Base-by-base conservation (phyloP, 2,113 vertebrate species). In the Sarotherodon lohbergeri region DNA sequence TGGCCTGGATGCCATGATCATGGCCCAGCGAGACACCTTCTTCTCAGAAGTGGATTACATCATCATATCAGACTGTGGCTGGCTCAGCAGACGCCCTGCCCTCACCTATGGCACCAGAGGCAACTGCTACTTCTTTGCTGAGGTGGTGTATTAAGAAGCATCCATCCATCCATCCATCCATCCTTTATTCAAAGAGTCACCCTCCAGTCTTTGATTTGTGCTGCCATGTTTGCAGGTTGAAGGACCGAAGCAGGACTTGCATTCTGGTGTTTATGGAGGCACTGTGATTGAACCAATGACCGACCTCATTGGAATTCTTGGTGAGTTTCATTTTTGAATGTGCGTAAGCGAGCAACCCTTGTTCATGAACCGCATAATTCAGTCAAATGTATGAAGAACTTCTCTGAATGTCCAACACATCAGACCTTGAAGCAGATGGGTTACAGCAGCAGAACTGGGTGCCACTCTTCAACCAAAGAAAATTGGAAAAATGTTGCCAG, bases 31-130 rank as follows among this genome's bases (percentile, higher is more conserved):
- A n/a, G 94, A 97, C 86, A 94, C 94, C 3, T 97, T 97, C 94
- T 96, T 97, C 92, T 94, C 95, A 2, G 94, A 97, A 19, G 96
- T 97, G 29, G 96, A 97, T 86, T 97, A 95, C 89, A 96, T 97
- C 90, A 80, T 97, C 81, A 96, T 97, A 81, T 97, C 97, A 7
- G 97, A 97, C 95, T 96, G 96, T 1, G 90, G 94, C 13, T 97
- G 97, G 97, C 91, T 97, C 81, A 97, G 97, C 82, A 87, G 87
- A 27, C 93, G 94, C 4, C 97, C 97, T 0, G 97, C 96, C 4
- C 93, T 97, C 63, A 97, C 96, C 52, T 97, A 97, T 12, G 97
- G 97, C 16, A 97, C 97, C 56, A 94, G 97, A 81, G 97, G 97
- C n/a, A 97, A 97, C 93, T 97, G 96, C 82, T 97, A 97, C 94